A percentile compares a stretch with the other conserved stretches of the same genome.
phyloP scores from a whole-genome alignment of 2,113 vertebrate species.

The Gallinago media region DNA sequence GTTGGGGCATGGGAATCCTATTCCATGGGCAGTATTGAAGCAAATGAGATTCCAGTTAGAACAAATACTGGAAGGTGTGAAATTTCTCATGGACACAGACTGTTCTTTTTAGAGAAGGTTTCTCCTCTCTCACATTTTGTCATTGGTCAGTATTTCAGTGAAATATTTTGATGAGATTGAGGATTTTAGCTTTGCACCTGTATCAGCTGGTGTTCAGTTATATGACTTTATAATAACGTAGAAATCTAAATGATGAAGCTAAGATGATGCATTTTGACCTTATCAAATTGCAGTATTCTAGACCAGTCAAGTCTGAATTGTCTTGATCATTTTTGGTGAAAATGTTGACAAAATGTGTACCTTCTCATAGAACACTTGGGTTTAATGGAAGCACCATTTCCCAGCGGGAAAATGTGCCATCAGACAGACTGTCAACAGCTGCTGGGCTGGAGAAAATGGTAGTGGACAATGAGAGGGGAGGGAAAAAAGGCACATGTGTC shows the following conservation, averaged over 20 bases:
- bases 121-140: neutral
- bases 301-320: neutral
- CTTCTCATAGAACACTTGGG: conserved; percentile 22
- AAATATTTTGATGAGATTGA: neutral
- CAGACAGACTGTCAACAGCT: conserved; percentile 32
- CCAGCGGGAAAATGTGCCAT: conserved; percentile 18
- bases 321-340: conserved; percentile 31
- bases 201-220: neutral
- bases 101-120: neutral
- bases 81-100: neutral
- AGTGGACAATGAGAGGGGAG: conserved; percentile 36
- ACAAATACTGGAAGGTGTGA: neutral
- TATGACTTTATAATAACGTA: neutral
- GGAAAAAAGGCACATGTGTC: neutral
- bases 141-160: neutral
- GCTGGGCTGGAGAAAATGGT: conserved; percentile 9
- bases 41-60: neutral
- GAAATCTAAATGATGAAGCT: neutral
- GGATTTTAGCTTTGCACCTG: neutral
- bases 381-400: conserved; percentile 9
- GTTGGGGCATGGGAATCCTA: neutral
- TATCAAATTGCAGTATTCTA: neutral
- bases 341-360: neutral
- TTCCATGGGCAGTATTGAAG: neutral
- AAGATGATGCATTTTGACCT: conserved; percentile 17